Evolutionary conservation across 2,888 invertebrate genomes (phyloP).

Genomic region (Linyphia triangularis): DNA sequence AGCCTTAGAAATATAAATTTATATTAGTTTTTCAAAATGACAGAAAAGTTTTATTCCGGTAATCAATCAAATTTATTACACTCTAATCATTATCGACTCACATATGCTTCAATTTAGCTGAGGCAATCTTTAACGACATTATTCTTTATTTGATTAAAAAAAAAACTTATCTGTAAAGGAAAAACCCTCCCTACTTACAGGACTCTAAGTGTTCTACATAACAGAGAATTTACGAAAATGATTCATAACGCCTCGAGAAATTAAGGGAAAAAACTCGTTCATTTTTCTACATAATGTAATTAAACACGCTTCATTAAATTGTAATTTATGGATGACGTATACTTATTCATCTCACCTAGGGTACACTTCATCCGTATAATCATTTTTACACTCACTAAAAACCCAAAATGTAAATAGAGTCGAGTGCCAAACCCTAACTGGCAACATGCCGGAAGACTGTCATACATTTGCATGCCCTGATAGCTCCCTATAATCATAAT

Average conservation of each 20-base stretch:
- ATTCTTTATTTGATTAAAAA: no score
- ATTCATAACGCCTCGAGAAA: neutral
- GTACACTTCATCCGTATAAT: conserved; percentile 3
- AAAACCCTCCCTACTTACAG: conserved; percentile 10
- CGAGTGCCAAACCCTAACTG: conserved; percentile 31
- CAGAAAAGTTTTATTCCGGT: no score
- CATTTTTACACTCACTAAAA: conserved; percentile 8
- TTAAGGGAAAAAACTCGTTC: conserved; percentile 6
- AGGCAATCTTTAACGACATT: no score
- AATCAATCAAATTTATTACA: no score
- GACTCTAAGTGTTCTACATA: neutral
- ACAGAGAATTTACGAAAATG: neutral
- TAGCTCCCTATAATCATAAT: conserved; percentile 11
- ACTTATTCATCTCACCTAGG: neutral
- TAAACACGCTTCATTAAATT: conserved; percentile 34
- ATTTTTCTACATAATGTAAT: conserved; percentile 38
- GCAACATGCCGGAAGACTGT: conserved; percentile 28
- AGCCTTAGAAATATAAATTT: no score
- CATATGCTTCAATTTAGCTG: no score
- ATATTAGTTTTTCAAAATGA: no score
- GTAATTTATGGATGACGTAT: conserved; percentile 43
- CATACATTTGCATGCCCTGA: conserved; percentile 9
- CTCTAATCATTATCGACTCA: no score
- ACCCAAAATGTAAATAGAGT: conserved; percentile 28
- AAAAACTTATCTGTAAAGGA: no score